phyloP scores from a whole-genome alignment of 2,888 invertebrate genomes.

The Chamaedrilus cognettii region DNA sequence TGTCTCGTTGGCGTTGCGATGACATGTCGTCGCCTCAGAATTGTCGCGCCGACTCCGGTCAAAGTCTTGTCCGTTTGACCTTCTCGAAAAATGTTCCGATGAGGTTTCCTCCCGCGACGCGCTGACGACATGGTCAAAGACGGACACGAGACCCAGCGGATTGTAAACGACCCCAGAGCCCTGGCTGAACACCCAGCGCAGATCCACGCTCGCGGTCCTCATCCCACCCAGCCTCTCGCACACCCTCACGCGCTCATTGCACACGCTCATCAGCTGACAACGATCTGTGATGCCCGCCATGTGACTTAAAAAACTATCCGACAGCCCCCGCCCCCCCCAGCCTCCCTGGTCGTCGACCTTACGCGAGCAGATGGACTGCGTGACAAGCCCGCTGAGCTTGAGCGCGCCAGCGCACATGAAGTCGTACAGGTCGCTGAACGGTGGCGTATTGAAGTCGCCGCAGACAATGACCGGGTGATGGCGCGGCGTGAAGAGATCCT shows the following conservation, averaged over 20 bases:
- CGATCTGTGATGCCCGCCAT: constrained; percentile 60
- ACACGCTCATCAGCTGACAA: constrained; percentile 55
- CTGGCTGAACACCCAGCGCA: constrained; percentile 17
- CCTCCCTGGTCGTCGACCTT: constrained; percentile 36
- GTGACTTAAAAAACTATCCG: constrained; percentile 52
- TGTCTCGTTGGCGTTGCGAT: constrained; percentile 69
- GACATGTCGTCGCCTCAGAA: constrained; percentile 75
- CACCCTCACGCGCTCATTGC: constrained; percentile 17
- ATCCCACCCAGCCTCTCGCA: neutral
- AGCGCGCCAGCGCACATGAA: constrained; percentile 71
- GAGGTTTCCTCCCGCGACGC: constrained; percentile 46
- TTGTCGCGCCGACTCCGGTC: constrained; percentile 42
- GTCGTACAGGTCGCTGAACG: constrained; percentile 72
- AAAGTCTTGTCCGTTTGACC: too few relatives aligned
- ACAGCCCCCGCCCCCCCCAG: constrained; percentile 30
- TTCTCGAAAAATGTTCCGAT: constrained; percentile 5
- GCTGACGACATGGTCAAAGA: constrained; percentile 65
- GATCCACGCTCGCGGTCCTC: neutral
- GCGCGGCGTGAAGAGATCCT: neutral
- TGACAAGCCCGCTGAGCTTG: constrained; percentile 55
- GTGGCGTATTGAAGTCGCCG: constrained; percentile 90
- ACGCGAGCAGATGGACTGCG: constrained; percentile 25
- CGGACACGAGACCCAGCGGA: constrained; percentile 70
- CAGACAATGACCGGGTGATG: constrained; percentile 82
- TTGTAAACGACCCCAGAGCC: constrained; percentile 69